Percentiles rank a stretch among this genome's conserved stretches.
phyloP scores from a whole-genome alignment of 2,797 vertebrate species.

The Alosa sapidissima region DNA sequence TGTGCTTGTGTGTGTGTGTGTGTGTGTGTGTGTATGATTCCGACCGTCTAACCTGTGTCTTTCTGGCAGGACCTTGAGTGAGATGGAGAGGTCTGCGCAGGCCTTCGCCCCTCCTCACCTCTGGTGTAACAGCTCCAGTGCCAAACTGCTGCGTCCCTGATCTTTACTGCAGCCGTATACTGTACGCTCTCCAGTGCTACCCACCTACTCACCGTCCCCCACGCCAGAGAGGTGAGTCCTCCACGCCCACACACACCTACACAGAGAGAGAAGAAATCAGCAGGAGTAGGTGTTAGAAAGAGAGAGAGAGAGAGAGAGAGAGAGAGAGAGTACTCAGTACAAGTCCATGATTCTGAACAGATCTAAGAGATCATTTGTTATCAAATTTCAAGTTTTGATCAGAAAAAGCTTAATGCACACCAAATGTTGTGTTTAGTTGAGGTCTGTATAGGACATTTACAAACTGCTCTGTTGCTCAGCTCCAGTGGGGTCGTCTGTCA shows the following conservation, averaged over 20 bases:
- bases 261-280: background rate
- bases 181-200: background rate
- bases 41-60: background rate
- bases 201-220: background rate
- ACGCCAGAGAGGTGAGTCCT: background rate
- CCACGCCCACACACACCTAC: background rate
- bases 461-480: background rate
- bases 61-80: background rate
- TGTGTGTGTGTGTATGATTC: background rate
- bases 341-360: no score
- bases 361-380: background rate
- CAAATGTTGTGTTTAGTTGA: background rate
- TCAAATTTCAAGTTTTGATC: background rate
- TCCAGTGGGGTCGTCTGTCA: slow-evolving; percentile 53
- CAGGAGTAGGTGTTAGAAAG: background rate
- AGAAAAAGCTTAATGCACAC: no score
- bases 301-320: background rate
- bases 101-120: background rate
- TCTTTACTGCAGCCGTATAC: background rate
- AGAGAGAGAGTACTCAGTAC: background rate
- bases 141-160: background rate
- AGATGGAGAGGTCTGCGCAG: background rate
- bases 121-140: background rate
- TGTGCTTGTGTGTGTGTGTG: background rate
- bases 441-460: background rate